Percentiles rank a stretch among this genome's conserved stretches.
Conservation (phyloP, 1,140 invertebrate genomes). For the Cepaea nemoralis region DNA sequence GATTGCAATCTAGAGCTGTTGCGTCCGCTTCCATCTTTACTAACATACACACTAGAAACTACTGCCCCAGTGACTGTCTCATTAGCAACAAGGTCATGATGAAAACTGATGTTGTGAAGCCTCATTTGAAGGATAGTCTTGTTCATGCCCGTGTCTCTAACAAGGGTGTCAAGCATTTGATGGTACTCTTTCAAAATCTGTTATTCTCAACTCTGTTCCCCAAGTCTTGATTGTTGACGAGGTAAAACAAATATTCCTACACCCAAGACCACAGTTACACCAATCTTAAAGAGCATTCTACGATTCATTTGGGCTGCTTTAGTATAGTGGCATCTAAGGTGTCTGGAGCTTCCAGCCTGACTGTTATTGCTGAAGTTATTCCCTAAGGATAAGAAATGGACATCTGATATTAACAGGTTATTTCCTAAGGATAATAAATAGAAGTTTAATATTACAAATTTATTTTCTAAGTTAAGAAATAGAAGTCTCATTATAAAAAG, state of each 20-base stretch:
- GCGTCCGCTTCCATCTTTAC: neutral
- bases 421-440: no score
- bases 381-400: no score
- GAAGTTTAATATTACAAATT: no score
- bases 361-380: no score
- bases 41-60: neutral
- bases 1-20: neutral
- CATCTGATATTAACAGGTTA: no score
- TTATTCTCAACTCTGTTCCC: neutral
- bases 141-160: neutral
- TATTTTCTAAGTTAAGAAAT: no score
- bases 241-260: constrained; percentile 53
- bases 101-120: neutral
- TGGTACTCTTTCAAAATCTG: neutral
- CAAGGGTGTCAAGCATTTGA: neutral
- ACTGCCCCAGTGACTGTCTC: neutral
- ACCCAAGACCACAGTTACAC: constrained; percentile 52
- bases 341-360: neutral
- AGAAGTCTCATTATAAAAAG: no score
- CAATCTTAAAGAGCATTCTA: constrained; percentile 58
- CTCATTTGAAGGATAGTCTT: neutral
- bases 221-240: constrained; percentile 40
- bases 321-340: neutral
- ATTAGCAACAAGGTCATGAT: neutral
- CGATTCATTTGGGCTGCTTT: constrained; percentile 32